Conservation (phyloP, 2,888 invertebrate genomes). For the Lasioglossum oenotherae region DNA sequence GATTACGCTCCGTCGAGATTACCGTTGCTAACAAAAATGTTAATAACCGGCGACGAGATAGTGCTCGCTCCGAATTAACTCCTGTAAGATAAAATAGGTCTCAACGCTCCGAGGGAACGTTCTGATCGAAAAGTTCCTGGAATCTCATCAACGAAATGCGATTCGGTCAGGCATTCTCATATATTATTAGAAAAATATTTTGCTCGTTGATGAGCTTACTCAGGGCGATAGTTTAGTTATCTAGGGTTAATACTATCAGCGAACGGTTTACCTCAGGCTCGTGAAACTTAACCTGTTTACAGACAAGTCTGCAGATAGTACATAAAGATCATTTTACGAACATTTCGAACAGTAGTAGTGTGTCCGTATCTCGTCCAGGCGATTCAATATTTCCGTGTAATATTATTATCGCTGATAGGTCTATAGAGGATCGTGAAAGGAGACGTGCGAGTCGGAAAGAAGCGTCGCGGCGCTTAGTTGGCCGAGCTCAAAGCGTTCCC, state of each 20-base stretch:
- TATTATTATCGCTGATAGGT: background rate
- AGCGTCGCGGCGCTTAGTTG: conserved; percentile 41
- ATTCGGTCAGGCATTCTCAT: background rate
- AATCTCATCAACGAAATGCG: background rate
- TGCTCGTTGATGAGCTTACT: background rate
- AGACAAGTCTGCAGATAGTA: background rate
- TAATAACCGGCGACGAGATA: conserved; percentile 15
- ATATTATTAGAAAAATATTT: background rate
- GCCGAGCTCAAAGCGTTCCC: conserved; percentile 53
- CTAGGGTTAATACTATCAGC: background rate
- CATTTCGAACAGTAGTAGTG: too few relatives aligned
- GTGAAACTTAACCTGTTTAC: background rate
- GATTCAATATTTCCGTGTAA: conserved; percentile 1
- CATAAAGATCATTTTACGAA: background rate
- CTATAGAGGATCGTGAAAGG: background rate
- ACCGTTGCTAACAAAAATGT: conserved; percentile 22
- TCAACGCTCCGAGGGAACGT: background rate
- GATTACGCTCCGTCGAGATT: conserved; percentile 24
- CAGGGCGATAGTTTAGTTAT: background rate
- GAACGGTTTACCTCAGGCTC: background rate
- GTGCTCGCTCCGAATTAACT: background rate
- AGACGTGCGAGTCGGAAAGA: conserved; percentile 11
- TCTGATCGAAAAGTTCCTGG: background rate
- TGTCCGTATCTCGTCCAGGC: background rate
- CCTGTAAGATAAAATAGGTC: background rate